Evolutionary conservation across 2,113 vertebrate species (phyloP), one percentile per base, ranked within the genome.

Genomic region (Carollia perspicillata): DNA sequence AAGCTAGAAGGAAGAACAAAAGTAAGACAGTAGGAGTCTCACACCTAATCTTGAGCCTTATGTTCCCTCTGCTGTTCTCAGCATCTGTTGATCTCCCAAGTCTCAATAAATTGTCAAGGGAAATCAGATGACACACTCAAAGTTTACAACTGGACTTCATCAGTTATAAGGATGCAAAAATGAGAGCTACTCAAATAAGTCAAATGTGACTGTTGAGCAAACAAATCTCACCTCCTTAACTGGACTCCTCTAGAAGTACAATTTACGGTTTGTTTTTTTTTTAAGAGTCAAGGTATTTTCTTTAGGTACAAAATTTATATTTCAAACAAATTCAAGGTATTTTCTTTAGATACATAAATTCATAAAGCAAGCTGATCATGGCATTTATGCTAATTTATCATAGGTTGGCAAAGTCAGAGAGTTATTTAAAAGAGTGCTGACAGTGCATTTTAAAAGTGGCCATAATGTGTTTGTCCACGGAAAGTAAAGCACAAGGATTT

Each of bases 381-480:
- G 26, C 58, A 47, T 74, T 44, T 22, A 47, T 78, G 68, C 37
- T 71, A 72, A 81, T 44, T 89, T 68, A 37, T 33, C 49, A 26
- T 3, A 81, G 18, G 42, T 65, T 71, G 77, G 68, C 42, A 86
- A 78, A 83, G 35, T 16, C 69, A 23, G 18, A 80, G 69, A 94
- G 40, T 95, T 93, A 90, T 85, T 51, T 63, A 47, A 91, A 72
- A 65, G 44, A 84, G 55, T 66, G 47, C n/a, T 74, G 84, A 77
- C 30, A 37, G 6, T 68, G 37, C 51, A 44, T 58, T 84, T 93
- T 79, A 44, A 72, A 86, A 78, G 75, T 28, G 28, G 30, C 30
- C 5, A 20, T 28, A 89, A 23, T 44, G 16, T 49, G 74, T 80
- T 69, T 84, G 30, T 80, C 14, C 65, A 90, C n/a, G 69, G 17